phyloP scores from a whole-genome alignment of 2,888 invertebrate genomes.

The Drosophila conformis region DNA sequence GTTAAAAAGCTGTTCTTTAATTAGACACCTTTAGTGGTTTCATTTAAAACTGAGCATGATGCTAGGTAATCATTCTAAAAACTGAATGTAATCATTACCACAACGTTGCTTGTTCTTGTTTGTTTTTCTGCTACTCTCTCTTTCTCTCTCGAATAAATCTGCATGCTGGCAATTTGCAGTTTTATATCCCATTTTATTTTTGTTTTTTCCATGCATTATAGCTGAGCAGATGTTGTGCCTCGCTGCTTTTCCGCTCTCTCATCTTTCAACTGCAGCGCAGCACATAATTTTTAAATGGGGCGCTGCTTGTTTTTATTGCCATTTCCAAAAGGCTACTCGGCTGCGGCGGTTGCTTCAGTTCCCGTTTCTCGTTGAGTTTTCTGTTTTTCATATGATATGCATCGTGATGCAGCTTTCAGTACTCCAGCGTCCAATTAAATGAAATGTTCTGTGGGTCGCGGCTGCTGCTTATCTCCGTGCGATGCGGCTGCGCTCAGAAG shows the following conservation, averaged over 20 bases:
- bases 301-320: constrained; percentile 78
- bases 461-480: constrained; percentile 50
- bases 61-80: constrained; percentile 21
- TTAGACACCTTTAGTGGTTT: constrained; percentile 8
- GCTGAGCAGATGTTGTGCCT: constrained; percentile 46
- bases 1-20: constrained; percentile 1
- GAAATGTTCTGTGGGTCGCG: constrained; percentile 69
- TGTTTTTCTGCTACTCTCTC: background rate
- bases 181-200: constrained; percentile 7
- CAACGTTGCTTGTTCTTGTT: background rate
- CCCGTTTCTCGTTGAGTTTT: constrained; percentile 26
- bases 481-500: constrained; percentile 57
- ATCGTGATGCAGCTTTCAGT: constrained; percentile 76
- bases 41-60: constrained; percentile 1
- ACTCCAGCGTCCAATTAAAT: constrained; percentile 80
- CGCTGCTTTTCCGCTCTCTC: constrained; percentile 17
- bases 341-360: constrained; percentile 23
- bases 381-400: constrained; percentile 65
- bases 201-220: constrained; percentile 42
- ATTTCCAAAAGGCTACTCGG: constrained; percentile 35
- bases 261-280: constrained; percentile 38
- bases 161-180: constrained; percentile 41
- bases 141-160: constrained; percentile 33
- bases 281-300: constrained; percentile 78
- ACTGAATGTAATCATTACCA: constrained; percentile 24